Conservation (phyloP, 1,140 invertebrate genomes). For the Bombus pyrosoma region DNA sequence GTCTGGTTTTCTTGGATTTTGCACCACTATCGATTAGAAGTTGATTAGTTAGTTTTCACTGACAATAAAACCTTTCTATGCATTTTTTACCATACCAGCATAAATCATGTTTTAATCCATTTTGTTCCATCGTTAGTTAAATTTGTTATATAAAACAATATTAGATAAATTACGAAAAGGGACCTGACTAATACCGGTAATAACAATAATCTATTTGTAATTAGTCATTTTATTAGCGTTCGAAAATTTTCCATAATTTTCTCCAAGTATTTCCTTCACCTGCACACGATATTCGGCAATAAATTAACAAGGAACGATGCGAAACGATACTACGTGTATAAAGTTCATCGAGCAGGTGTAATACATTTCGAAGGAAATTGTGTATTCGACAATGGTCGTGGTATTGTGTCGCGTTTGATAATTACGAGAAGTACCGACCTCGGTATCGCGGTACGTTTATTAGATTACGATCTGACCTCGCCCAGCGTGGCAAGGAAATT, state of each 20-base stretch:
- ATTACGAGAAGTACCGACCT: slow-evolving; percentile 57
- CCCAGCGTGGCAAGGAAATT: slow-evolving; percentile 50
- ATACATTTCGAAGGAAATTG: slow-evolving; percentile 7
- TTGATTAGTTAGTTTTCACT: no score
- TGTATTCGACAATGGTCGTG: slow-evolving; percentile 27
- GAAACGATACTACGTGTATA: not conserved
- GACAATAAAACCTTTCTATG: no score
- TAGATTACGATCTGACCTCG: slow-evolving; percentile 64
- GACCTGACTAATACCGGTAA: no score
- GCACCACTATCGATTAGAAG: no score
- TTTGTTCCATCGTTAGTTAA: no score
- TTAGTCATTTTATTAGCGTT: not conserved
- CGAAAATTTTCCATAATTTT: not conserved
- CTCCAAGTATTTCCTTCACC: not conserved
- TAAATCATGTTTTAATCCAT: no score
- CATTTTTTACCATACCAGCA: no score
- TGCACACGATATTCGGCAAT: not conserved
- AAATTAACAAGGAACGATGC: not conserved
- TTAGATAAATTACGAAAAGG: no score
- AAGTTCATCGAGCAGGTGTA: not conserved
- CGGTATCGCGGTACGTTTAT: slow-evolving; percentile 57
- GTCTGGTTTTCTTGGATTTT: no score
- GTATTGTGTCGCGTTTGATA: slow-evolving; percentile 48
- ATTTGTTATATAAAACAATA: no score
- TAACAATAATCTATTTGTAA: no score